A percentile compares a stretch with the other conserved stretches of the same genome.
Evolutionary conservation across 2,113 vertebrate genomes (phyloP).

Genomic region (Lepidothrix coronata): DNA sequence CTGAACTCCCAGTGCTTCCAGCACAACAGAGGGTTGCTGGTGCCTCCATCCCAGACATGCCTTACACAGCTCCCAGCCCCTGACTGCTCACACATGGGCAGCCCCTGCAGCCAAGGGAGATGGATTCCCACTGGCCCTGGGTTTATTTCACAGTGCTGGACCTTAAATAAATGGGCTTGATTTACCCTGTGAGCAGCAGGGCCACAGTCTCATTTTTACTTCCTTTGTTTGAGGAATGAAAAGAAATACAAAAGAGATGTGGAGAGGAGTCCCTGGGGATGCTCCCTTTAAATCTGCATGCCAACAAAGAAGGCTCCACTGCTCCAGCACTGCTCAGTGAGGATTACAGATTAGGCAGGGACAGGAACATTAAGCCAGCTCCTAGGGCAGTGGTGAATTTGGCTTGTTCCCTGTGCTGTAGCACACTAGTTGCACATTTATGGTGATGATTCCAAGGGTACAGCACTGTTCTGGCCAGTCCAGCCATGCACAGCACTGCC

Average conservation of each 20-base stretch:
- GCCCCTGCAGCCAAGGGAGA: not conserved
- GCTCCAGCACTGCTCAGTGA: not conserved
- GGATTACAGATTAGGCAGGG: not conserved
- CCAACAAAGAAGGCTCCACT: not conserved
- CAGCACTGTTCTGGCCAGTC: not conserved
- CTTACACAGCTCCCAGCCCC: not conserved
- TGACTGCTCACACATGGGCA: not conserved
- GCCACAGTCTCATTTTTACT: not conserved
- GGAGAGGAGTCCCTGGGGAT: not conserved
- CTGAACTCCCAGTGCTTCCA: fast-evolving
- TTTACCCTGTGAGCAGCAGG: not conserved
- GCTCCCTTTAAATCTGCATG: not conserved
- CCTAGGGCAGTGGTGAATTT: not conserved
- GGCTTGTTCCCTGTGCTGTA: not conserved
- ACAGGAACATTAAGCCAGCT: not conserved
- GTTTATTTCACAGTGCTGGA: not conserved
- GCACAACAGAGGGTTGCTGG: fast-evolving
- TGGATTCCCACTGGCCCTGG: not conserved
- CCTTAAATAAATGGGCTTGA: not conserved
- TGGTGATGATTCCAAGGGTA: fast-evolving
- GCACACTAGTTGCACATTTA: not conserved
- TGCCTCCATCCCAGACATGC: not conserved
- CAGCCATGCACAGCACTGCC: not conserved
- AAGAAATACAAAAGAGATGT: not conserved
- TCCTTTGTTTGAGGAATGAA: not conserved